Evolutionary conservation across 1,140 invertebrate species (phyloP).

Genomic region (Drosophila sucinea): DNA sequence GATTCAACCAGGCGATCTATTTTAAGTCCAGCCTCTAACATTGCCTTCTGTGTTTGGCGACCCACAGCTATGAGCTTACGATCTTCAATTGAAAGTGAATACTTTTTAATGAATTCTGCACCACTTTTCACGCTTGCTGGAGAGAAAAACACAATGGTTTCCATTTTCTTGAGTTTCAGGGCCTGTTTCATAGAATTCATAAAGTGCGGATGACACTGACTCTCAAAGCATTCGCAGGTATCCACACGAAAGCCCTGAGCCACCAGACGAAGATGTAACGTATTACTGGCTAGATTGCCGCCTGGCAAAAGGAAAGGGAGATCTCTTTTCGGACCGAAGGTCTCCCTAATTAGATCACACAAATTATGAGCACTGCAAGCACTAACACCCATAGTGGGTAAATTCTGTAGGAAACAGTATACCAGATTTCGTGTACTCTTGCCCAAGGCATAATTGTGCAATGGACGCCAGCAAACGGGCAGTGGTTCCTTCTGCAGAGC

Average conservation of each 20-base stretch:
- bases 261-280: constrained; percentile 73
- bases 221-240: constrained; percentile 83
- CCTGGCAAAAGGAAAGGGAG: constrained; percentile 84
- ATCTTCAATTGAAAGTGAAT: constrained; percentile 36
- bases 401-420: constrained; percentile 70
- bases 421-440: constrained; percentile 76
- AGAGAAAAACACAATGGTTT: constrained; percentile 84
- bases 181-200: constrained; percentile 79
- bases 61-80: constrained; percentile 48
- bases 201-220: constrained; percentile 70
- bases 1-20: constrained; percentile 24
- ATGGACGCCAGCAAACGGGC: constrained; percentile 81
- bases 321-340: constrained; percentile 64
- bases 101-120: constrained; percentile 32
- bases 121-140: constrained; percentile 76
- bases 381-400: constrained; percentile 78
- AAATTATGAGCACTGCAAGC: constrained; percentile 83
- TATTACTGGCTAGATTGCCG: constrained; percentile 83
- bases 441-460: constrained; percentile 83
- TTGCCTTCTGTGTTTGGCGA: constrained; percentile 27
- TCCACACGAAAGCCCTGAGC: constrained; percentile 79
- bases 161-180: constrained; percentile 77
- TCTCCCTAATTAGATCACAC: constrained; percentile 82
- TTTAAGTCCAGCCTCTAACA: constrained; percentile 30
- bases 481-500: constrained; percentile 78